Evolutionary conservation across 2,888 invertebrate species (phyloP).

Genomic region (Alloscopus bannaensis): DNA sequence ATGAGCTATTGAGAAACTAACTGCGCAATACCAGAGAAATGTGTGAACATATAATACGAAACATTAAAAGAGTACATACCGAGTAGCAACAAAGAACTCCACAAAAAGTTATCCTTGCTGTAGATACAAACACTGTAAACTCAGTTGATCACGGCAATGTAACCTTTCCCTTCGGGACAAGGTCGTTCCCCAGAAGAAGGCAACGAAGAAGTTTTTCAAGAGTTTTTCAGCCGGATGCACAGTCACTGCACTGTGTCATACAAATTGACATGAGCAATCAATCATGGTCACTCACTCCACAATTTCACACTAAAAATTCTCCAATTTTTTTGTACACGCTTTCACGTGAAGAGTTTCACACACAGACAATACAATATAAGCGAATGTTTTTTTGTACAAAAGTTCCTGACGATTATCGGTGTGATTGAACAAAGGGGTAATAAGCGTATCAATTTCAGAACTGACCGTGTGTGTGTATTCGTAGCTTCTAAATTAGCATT

Average conservation of each 20-base stretch:
- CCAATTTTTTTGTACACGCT: slow-evolving; percentile 7
- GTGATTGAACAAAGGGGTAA: slow-evolving; percentile 33
- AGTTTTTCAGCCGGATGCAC: no score
- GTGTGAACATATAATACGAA: background rate
- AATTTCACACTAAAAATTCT: no score
- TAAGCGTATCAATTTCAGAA: slow-evolving; percentile 53
- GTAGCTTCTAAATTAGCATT: slow-evolving; percentile 26
- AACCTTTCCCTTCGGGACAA: slow-evolving; percentile 38
- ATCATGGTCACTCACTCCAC: no score
- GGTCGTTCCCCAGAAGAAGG: slow-evolving; percentile 35
- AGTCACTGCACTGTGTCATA: no score
- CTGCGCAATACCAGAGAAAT: no score
- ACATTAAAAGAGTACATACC: slow-evolving; percentile 34
- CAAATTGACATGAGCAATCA: no score
- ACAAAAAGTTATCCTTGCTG: slow-evolving; percentile 7
- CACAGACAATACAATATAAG: no score
- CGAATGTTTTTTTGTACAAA: no score
- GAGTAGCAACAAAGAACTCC: slow-evolving; percentile 41
- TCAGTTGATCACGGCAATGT: slow-evolving; percentile 2
- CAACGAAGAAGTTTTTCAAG: no score
- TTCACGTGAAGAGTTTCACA: background rate
- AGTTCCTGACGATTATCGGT: no score
- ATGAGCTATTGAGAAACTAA: no score
- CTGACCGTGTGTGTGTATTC: slow-evolving; percentile 22
- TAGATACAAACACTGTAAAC: background rate